Base-by-base conservation (phyloP, 2,888 invertebrate genomes). In the Caenorhabditis sp. region DNA sequence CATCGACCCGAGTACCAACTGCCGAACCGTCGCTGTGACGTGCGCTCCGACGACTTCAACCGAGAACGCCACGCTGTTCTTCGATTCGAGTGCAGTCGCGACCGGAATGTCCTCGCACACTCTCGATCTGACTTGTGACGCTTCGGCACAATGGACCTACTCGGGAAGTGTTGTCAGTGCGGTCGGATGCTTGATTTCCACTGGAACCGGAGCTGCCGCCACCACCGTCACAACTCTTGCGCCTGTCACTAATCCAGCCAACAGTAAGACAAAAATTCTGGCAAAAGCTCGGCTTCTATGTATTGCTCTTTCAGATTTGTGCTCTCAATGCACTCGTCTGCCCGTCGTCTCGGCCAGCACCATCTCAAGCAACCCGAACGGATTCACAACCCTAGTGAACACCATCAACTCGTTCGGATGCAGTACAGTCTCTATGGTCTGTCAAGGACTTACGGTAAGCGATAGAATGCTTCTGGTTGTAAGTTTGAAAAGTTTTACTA, bases 51-150 rank as follows among this genome's bases (percentile, higher is more conserved):
- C 62, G 39, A 58, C 63, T 2, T 37, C 61, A 20, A 70, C 70
- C 15, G 63, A 70, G 48, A 70, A 76, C 41, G 76, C 76, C 1
- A 75, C 75, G 2, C 22, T 70, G 9, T 76, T 59, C 41, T 59
- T 70, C 15, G 50, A 76, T 32, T 56, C 59, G 3, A 37, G 35
- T 20, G 32, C 37, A 0, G 24, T 70, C 27, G 37, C 43, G 17
- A 71, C 59, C 27, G 71, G 71, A 53, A 45, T 37, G 53, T 26
- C 48, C 2, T 52, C 26, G 17, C 68, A 70, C 41, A 48, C 37
- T 2, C 9, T 75, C 1, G 27, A 62, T 1, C 20, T 76, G 26
- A 30, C 37, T 4, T 77, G 77, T n/a, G 27, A 61, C 30, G 17
- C 71, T 2, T 9, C 41, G 4, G 71, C 43, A 20, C 15, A 24